Percentiles rank a stretch among this genome's conserved stretches.
phyloP scores from a whole-genome alignment of 1,140 invertebrate genomes.

The Apocrypta bakeri region DNA sequence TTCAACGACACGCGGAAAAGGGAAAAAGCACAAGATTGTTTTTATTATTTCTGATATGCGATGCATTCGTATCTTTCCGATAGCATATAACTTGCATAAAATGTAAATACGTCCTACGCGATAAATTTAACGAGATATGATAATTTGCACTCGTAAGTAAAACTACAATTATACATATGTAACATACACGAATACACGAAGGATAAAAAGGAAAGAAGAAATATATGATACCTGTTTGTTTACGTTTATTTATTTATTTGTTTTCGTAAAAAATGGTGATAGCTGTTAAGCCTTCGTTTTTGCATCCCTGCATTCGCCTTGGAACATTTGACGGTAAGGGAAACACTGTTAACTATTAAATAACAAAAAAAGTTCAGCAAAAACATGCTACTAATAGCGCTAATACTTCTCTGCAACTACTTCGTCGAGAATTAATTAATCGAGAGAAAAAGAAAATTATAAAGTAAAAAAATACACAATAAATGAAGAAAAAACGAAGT shows the following conservation, averaged over 20 bases:
- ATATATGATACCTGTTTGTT: slow-evolving; percentile 64
- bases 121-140: slow-evolving; percentile 50
- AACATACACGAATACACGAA: slow-evolving; percentile 52
- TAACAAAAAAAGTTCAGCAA: slow-evolving; percentile 6
- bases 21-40: slow-evolving; percentile 49
- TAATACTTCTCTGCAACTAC: slow-evolving; percentile 39
- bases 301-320: slow-evolving; percentile 63
- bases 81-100: slow-evolving; percentile 58
- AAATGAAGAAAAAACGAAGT: slow-evolving; percentile 54
- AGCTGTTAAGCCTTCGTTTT: slow-evolving; percentile 69
- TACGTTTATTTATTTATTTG: slow-evolving; percentile 60
- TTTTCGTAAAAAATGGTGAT: slow-evolving; percentile 61
- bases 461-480: slow-evolving; percentile 20
- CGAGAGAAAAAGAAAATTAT: slow-evolving; percentile 27
- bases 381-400: neutral
- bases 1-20: slow-evolving; percentile 12
- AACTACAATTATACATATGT: slow-evolving; percentile 59
- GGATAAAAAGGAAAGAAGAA: slow-evolving; percentile 56
- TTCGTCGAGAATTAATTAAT: slow-evolving; percentile 44
- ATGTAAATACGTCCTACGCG: slow-evolving; percentile 61
- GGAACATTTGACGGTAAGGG: slow-evolving; percentile 56
- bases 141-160: slow-evolving; percentile 54
- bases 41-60: slow-evolving; percentile 59
- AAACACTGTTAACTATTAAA: slow-evolving; percentile 46
- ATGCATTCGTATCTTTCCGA: slow-evolving; percentile 51